Evolutionary conservation across 2,113 vertebrate species (phyloP).

Genomic region (Catharus minimus): DNA sequence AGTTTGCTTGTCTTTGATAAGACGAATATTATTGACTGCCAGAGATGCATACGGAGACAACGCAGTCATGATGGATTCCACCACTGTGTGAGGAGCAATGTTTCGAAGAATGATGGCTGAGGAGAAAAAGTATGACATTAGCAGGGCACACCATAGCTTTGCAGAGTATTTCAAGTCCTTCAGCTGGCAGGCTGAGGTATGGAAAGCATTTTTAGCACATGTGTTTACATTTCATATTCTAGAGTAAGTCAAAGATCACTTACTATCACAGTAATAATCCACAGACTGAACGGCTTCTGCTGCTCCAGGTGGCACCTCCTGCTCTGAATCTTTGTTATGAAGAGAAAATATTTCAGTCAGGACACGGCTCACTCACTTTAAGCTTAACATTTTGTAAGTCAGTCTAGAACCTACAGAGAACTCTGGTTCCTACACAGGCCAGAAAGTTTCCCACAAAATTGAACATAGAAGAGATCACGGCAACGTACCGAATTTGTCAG

Average conservation of each 20-base stretch:
- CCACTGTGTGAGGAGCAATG: conserved; percentile 90
- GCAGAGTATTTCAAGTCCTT: neutral
- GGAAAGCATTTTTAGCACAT: neutral
- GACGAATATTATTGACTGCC: conserved; percentile 93
- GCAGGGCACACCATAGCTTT: neutral
- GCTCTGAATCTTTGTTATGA: conserved; percentile 80
- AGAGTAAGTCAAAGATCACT: conserved; percentile 43
- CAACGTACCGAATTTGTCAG: conserved; percentile 93
- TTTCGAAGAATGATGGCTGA: conserved; percentile 96
- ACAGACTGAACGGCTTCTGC: conserved; percentile 86
- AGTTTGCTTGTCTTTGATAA: conserved; percentile 98
- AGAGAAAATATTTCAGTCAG: neutral
- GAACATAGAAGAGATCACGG: neutral
- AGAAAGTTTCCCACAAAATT: neutral
- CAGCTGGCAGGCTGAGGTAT: neutral
- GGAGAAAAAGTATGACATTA: neutral
- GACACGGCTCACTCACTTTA: neutral
- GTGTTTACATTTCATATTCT: neutral
- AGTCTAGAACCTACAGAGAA: neutral
- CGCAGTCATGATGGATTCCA: conserved; percentile 93
- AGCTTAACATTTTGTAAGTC: neutral
- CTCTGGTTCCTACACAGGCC: neutral
- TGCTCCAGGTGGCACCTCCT: conserved; percentile 79
- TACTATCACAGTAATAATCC: conserved; percentile 98
- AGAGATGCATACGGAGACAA: conserved; percentile 95